Conservation (phyloP, 2,797 vertebrate species). For the Pantherophis vulpinus region DNA sequence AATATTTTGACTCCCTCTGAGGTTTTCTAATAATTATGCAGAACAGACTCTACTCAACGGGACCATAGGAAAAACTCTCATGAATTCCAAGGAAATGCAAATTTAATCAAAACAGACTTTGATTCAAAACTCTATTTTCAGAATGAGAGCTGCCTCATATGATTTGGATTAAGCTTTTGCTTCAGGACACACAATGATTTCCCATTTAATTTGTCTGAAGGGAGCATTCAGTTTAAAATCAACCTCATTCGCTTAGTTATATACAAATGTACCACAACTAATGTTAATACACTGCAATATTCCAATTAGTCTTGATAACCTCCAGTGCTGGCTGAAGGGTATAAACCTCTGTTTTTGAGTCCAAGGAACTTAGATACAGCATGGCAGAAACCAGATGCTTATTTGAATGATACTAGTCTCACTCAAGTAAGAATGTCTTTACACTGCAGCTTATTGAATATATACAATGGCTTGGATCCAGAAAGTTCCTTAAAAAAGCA, state of each 20-base stretch:
- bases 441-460: constrained; percentile 14
- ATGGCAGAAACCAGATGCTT: neutral
- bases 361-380: neutral
- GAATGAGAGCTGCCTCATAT: neutral
- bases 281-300: constrained; percentile 2
- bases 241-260: neutral
- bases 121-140: neutral
- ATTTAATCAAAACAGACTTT: constrained; percentile 1
- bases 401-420: constrained; percentile 7
- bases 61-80: neutral
- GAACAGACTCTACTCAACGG: neutral
- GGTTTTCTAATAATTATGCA: neutral
- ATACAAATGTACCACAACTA: constrained; percentile 7
- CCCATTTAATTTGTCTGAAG: constrained; percentile 2
- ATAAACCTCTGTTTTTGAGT: neutral
- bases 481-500: neutral
- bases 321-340: neutral
- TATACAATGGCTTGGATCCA: constrained; percentile 2
- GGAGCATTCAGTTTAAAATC: constrained; percentile 13
- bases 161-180: constrained; percentile 7
- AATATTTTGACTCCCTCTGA: neutral
- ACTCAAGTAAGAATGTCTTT: constrained; percentile 13
- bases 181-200: constrained; percentile 1
- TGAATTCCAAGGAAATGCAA: neutral
- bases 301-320: constrained; percentile 11